Evolutionary conservation across 2,113 vertebrate genomes (phyloP).

Genomic region (Cyanocitta stelleri): DNA sequence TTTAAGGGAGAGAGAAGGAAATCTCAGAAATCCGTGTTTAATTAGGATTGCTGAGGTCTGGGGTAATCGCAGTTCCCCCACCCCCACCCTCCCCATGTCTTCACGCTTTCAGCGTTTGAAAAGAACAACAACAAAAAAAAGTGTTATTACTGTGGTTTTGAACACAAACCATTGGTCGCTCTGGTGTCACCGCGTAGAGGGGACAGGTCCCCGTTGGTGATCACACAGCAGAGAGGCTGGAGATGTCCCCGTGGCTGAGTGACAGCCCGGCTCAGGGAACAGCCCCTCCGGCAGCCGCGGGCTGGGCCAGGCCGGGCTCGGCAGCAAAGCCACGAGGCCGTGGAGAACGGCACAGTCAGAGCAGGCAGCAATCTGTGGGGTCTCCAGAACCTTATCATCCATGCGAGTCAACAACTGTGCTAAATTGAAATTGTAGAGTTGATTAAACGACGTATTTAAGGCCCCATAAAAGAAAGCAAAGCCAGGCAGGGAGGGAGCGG

Average conservation of each 20-base stretch:
- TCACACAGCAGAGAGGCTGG: neutral
- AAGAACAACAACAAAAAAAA: neutral
- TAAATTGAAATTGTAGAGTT: slow-evolving; percentile 67
- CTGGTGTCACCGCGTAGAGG: fast-evolving
- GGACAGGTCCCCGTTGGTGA: neutral
- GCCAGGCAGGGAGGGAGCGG: neutral
- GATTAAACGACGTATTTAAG: slow-evolving; percentile 73
- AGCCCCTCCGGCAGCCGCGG: neutral
- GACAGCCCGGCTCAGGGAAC: neutral
- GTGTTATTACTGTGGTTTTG: neutral
- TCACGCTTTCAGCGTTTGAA: neutral
- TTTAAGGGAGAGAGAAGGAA: neutral
- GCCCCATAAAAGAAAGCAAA: slow-evolving; percentile 53
- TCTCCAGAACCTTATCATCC: slow-evolving; percentile 61
- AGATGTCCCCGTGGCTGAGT: neutral
- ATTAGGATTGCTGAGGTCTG: neutral
- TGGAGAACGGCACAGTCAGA: slow-evolving; percentile 7
- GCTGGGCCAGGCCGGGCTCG: neutral
- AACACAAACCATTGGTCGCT: neutral
- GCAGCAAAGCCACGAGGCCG: neutral
- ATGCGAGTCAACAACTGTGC: slow-evolving; percentile 65
- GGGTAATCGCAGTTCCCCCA: neutral
- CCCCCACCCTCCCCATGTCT: neutral
- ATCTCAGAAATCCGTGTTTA: neutral
- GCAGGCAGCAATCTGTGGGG: slow-evolving; percentile 57